phyloP scores from a whole-genome alignment of 2,797 vertebrate species.

The Miichthys miiuy region DNA sequence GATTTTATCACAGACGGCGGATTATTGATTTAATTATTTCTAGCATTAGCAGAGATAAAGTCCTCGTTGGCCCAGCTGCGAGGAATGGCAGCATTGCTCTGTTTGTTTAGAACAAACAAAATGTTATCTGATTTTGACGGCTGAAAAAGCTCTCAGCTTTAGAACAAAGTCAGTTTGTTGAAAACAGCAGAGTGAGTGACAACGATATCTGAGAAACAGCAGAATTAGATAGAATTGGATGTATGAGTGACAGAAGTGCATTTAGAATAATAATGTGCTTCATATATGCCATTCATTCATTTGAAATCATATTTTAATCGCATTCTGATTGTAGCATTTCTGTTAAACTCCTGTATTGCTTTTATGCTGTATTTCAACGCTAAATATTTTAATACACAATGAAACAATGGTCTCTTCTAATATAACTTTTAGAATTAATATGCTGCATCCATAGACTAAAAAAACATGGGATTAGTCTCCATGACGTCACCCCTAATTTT shows the following conservation, averaged over 20 bases:
- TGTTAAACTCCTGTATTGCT: not conserved
- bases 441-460: too few species aligned
- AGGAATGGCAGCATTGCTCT: constrained; percentile 11
- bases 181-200: constrained; percentile 8
- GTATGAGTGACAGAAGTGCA: not conserved
- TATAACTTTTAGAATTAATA: not conserved
- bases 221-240: not conserved
- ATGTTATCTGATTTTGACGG: constrained; percentile 24
- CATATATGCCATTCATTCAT: not conserved
- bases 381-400: not conserved
- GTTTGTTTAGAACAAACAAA: constrained; percentile 58
- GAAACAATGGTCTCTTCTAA: not conserved
- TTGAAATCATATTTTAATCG: not conserved
- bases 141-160: constrained; percentile 16
- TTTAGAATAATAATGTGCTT: not conserved
- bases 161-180: constrained; percentile 19
- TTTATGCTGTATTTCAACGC: not conserved
- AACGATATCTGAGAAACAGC: not conserved
- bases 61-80: constrained; percentile 16
- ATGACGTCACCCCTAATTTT: too few species aligned
- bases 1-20: constrained; percentile 59
- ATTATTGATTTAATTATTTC: constrained; percentile 71
- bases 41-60: constrained; percentile 57
- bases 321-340: not conserved
- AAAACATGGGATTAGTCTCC: too few species aligned